Evolutionary conservation across 2,797 vertebrate genomes (phyloP).

Genomic region (Hozukius guyotensis): DNA sequence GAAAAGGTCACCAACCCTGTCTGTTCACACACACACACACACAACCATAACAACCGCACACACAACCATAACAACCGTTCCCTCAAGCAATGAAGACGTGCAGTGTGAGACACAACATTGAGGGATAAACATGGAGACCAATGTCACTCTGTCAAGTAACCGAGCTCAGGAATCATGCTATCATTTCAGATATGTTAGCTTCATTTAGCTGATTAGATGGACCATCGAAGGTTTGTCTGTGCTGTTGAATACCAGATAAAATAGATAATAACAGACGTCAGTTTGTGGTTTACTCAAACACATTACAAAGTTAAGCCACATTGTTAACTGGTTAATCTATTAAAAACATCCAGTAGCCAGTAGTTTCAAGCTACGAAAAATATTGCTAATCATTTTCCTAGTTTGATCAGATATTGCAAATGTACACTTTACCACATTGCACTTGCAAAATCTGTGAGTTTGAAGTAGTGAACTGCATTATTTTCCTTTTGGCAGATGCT

Average conservation of each 20-base stretch:
- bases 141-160: neutral
- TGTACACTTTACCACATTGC: neutral
- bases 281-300: neutral
- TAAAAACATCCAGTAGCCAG: neutral
- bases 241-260: neutral
- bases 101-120: slow-evolving; percentile 14
- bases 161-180: neutral
- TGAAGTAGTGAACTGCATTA: neutral
- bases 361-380: neutral
- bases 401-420: neutral
- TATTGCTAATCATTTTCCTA: neutral
- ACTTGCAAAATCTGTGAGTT: neutral
- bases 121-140: slow-evolving; percentile 34
- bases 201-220: neutral
- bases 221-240: neutral
- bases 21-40: slow-evolving; percentile 15
- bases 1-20: slow-evolving; percentile 76
- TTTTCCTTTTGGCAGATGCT: neutral
- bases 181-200: neutral
- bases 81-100: slow-evolving; percentile 5
- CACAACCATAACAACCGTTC: neutral
- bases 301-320: neutral
- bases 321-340: neutral
- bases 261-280: neutral
- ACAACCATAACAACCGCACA: neutral